Evolutionary conservation across 2,797 vertebrate genomes (phyloP).

Genomic region (Caiman crocodilus): DNA sequence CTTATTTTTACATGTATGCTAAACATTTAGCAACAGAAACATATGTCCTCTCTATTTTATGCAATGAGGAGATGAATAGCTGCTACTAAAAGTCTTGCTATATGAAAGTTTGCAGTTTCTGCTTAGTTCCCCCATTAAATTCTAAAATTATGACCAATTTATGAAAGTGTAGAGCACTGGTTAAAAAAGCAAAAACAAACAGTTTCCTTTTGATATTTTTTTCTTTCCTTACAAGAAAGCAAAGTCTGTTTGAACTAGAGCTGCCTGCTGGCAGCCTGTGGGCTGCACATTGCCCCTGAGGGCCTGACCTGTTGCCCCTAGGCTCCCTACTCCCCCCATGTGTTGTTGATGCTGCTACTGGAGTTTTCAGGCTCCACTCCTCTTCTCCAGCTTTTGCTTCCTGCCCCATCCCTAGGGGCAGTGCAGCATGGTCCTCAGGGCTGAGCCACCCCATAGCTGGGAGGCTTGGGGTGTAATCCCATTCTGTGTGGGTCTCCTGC

Average conservation of each 20-base stretch:
- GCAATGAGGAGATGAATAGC: not conserved
- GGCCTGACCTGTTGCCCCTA: too few species aligned
- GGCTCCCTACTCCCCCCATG: too few species aligned
- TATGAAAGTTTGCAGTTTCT: not conserved
- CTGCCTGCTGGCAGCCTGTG: not conserved
- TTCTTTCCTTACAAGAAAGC: not conserved
- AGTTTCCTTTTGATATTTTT: constrained; percentile 7
- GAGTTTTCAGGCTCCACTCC: too few species aligned
- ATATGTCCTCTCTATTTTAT: not conserved
- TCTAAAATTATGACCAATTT: not conserved
- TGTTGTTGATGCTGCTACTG: too few species aligned
- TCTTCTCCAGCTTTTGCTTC: too few species aligned
- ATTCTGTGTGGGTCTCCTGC: too few species aligned
- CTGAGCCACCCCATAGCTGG: too few species aligned
- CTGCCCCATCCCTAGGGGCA: too few species aligned
- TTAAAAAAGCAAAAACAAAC: not conserved
- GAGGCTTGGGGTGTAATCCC: too few species aligned
- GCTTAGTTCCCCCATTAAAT: not conserved
- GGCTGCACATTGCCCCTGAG: not conserved
- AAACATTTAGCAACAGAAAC: constrained; percentile 12
- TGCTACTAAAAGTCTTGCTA: not conserved
- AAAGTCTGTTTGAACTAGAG: not conserved
- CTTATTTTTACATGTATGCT: not conserved
- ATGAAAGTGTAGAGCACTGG: not conserved
- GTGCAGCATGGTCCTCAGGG: too few species aligned